These are phyloP conservation scores for Anthopleura sola DNA, from an alignment of 64 coral and sea anemone species.

Conservation along the genomic window DNA sequence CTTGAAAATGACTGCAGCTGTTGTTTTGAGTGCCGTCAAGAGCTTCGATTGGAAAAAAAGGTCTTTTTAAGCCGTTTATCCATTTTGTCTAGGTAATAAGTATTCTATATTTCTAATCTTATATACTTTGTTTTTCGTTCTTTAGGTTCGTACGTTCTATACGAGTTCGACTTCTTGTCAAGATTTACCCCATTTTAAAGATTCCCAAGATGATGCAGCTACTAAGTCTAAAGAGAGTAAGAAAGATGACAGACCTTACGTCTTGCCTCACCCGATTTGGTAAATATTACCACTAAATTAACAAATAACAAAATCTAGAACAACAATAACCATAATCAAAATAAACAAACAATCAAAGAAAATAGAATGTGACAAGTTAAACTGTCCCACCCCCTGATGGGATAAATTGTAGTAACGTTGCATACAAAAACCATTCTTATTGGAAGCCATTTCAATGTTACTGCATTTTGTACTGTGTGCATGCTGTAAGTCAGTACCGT, in stretches of 20 bases:
- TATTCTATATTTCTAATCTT: background rate
- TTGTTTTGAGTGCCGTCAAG: background rate
- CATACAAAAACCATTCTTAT: no score
- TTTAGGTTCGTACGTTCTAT: background rate
- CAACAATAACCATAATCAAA: background rate
- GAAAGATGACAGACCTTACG: slow-evolving; percentile 5
- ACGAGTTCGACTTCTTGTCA: background rate
- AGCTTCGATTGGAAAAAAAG: background rate
- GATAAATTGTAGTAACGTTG: no score
- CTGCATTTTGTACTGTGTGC: no score
- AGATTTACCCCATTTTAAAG: slow-evolving; percentile 29
- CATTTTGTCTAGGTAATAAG: background rate
- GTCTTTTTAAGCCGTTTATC: no score
- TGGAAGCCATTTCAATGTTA: no score
- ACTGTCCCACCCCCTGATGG: no score
- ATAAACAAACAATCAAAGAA: background rate
- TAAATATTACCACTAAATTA: background rate
- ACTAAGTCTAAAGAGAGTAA: background rate
- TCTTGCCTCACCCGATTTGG: slow-evolving; percentile 28
- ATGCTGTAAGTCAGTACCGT: no score
- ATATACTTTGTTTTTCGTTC: background rate
- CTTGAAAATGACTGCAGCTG: background rate
- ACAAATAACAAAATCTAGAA: background rate
- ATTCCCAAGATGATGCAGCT: background rate
- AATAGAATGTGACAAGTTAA: background rate